Conservation (phyloP, 2,888 invertebrate species). For the Trachelus tabidus region DNA sequence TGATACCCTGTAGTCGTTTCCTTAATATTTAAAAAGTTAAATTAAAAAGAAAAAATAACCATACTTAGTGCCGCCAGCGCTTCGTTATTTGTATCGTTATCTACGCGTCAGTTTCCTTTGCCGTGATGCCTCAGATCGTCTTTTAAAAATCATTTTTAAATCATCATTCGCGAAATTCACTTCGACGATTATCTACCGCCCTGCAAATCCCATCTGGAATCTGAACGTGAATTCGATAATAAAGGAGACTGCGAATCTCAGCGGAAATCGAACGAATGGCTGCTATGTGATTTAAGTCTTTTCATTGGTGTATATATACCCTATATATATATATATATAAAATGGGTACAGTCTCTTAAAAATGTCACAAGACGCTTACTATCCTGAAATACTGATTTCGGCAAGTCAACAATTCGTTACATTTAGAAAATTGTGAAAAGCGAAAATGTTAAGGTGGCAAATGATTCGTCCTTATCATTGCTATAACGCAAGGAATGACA, state of each 20-base stretch:
- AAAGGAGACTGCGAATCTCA: not conserved
- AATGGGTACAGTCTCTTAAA: not conserved
- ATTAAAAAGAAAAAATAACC: not conserved
- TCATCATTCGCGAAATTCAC: not conserved
- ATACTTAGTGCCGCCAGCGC: not conserved
- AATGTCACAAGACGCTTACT: not conserved
- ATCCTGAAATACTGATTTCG: not conserved
- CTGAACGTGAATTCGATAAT: not conserved
- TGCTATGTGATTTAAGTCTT: not conserved
- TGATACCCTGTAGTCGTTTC: slow-evolving; percentile 37
- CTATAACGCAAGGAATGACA: too few relatives aligned
- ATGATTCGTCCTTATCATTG: not conserved
- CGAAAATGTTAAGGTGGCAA: not conserved
- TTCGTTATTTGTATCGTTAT: not conserved
- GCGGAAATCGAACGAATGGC: not conserved
- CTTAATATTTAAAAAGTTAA: slow-evolving; percentile 20
- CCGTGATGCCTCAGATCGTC: not conserved
- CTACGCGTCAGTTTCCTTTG: not conserved
- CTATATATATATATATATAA: too few relatives aligned
- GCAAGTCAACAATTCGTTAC: not conserved
- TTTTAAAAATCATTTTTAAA: not conserved
- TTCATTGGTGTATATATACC: not conserved
- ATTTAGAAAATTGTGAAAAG: not conserved
- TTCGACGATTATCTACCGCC: not conserved
- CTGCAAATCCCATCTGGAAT: not conserved